Evolutionary conservation across 1,140 invertebrate species (phyloP), one percentile per base, ranked within the genome.

Genomic region (Lepidotrigona ventralis): DNA sequence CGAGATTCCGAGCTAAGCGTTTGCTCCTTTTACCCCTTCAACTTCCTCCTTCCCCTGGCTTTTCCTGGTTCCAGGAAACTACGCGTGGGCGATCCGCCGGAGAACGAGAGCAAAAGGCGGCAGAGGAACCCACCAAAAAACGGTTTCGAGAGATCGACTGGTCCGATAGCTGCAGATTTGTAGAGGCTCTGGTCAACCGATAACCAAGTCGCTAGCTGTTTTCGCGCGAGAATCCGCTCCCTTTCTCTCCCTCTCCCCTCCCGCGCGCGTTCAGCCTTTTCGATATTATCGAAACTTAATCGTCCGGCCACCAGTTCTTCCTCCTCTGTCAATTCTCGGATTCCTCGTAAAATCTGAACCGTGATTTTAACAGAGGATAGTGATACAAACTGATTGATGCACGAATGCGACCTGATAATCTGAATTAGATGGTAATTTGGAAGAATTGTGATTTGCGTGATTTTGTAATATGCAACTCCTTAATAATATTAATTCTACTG

Each of bases 81-180:
- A 63, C 73, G 81, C 54, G 63, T 74, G 56, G 60, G 15, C 60
- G 60, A 26, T 11, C 23, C n/a, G 29, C 73, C 63, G 83, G 85
- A 86, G 89, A 87, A 86, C 86, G 88, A 90, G 88, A 89, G 87
- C 83, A 74, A 87, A 56, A 88, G 89, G 90, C 89, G 92, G 92
- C 91, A 91, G 91, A 90, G 90, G 90, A 89, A 63, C 12, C 90
- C 88, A 92, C 92, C 91, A 91, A 93, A 92, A 93, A 93, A 89
- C 90, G 84, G 89, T 64, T n/a, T 86, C 91, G 91, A 93, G 92
- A 93, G 93, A 93, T 93, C 85, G 0, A 33, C 21, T 29, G 21
- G 83, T 82, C 83, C 90, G 93, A 93, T 93, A 93, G 90, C 84
- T 63, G 82, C 88, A 92, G 92, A 93, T 93, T 93, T 93, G 92